Evolutionary conservation across 2,888 invertebrate species (phyloP).

Genomic region (Dione vanillae): DNA sequence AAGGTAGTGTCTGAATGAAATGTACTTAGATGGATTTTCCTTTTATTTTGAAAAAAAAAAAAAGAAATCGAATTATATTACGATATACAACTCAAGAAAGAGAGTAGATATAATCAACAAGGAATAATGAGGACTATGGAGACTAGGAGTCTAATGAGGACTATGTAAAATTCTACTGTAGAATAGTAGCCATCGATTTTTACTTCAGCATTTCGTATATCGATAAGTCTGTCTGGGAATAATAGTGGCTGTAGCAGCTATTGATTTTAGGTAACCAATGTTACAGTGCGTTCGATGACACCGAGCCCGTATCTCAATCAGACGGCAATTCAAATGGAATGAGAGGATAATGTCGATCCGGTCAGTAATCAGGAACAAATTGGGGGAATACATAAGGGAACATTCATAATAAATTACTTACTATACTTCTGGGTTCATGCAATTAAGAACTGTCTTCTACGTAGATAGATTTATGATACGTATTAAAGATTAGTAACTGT

Average conservation of each 20-base stretch:
- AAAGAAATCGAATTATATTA: too few species aligned
- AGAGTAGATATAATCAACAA: too few species aligned
- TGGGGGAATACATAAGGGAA: constrained; percentile 43
- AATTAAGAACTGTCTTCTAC: constrained; percentile 10
- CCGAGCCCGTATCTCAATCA: constrained; percentile 45
- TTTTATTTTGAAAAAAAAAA: too few species aligned
- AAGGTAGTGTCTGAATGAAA: too few species aligned
- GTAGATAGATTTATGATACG: not conserved
- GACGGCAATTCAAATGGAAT: constrained; percentile 45
- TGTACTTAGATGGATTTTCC: too few species aligned
- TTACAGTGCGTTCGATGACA: constrained; percentile 43
- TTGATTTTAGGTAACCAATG: constrained; percentile 35
- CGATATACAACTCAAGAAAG: too few species aligned
- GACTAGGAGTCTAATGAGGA: too few species aligned
- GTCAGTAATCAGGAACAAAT: constrained; percentile 43
- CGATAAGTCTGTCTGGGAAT: constrained; percentile 16
- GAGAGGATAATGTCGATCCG: constrained; percentile 44
- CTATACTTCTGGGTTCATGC: constrained; percentile 6
- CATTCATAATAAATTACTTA: constrained; percentile 33
- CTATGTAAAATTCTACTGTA: too few species aligned
- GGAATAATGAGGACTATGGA: too few species aligned
- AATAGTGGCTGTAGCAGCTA: constrained; percentile 15
- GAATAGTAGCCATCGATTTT: not conserved
- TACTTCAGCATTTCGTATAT: not conserved
- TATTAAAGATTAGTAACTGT: too few species aligned